phyloP scores from a whole-genome alignment of 2,888 invertebrate species.

The Thereva unica region DNA sequence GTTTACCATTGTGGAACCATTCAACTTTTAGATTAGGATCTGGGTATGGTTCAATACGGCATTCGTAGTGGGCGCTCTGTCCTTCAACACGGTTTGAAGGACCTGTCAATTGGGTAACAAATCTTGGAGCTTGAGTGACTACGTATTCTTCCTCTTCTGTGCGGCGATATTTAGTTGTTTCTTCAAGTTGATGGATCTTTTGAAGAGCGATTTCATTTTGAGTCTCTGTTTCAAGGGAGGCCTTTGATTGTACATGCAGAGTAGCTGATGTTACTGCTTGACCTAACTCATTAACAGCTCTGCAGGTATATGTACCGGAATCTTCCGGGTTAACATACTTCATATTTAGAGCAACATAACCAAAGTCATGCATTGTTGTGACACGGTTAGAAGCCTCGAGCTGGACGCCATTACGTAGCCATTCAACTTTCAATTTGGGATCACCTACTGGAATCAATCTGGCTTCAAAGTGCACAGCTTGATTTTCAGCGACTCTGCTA shows the following conservation, averaged over 20 bases:
- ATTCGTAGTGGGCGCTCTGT: constrained; percentile 91
- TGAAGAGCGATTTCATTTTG: constrained; percentile 87
- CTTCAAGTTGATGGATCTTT: constrained; percentile 85
- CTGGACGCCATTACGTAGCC: constrained; percentile 89
- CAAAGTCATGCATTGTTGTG: constrained; percentile 96
- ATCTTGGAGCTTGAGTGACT: constrained; percentile 81
- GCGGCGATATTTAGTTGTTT: constrained; percentile 75
- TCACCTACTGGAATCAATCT: constrained; percentile 93
- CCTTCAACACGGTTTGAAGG: constrained; percentile 84
- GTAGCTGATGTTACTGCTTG: constrained; percentile 95
- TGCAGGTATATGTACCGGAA: constrained; percentile 94
- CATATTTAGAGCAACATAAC: constrained; percentile 94
- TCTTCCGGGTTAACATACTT: constrained; percentile 94
- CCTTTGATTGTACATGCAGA: constrained; percentile 83
- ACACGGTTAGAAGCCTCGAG: constrained; percentile 90
- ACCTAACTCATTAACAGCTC: constrained; percentile 89
- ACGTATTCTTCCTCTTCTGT: constrained; percentile 79
- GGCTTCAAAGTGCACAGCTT: constrained; percentile 92
- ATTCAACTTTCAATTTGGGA: constrained; percentile 88
- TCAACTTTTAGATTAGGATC: constrained; percentile 87
- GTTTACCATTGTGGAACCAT: constrained; percentile 93
- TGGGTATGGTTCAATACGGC: constrained; percentile 89
- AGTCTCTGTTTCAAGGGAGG: constrained; percentile 82
- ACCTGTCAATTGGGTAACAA: constrained; percentile 83
- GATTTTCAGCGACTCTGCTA: constrained; percentile 83